Conservation (phyloP, 2,888 invertebrate species). For the Polydesmus complanatus region DNA sequence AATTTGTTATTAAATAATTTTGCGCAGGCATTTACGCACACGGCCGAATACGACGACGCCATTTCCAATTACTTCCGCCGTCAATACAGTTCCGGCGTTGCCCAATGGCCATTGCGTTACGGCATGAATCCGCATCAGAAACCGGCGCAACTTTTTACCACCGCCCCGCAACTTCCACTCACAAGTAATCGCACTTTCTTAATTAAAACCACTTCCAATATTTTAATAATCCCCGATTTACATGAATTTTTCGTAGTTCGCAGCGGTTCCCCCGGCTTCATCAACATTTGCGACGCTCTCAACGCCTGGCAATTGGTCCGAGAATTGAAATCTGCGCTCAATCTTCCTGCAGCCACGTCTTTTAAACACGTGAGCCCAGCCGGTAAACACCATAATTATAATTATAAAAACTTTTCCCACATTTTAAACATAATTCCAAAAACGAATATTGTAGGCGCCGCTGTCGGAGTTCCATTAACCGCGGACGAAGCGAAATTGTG, state of each 20-base stretch:
- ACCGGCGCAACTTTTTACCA: constrained; percentile 82
- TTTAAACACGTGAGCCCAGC: constrained; percentile 99
- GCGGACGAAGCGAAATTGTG: constrained; percentile 68
- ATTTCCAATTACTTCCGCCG: constrained; percentile 92
- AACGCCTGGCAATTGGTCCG: constrained; percentile 94
- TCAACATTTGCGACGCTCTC: constrained; percentile 91
- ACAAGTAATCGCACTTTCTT: no score
- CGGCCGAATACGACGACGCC: constrained; percentile 82
- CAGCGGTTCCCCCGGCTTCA: constrained; percentile 92
- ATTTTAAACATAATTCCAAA: no score
- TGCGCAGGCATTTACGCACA: constrained; percentile 85
- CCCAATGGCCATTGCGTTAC: constrained; percentile 76
- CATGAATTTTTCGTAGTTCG: constrained; percentile 42
- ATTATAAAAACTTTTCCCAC: no score
- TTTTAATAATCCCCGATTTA: neutral
- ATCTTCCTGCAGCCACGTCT: constrained; percentile 81
- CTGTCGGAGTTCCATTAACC: constrained; percentile 68
- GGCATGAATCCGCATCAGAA: constrained; percentile 98
- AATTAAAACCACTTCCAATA: no score
- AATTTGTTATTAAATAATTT: constrained; percentile 29
- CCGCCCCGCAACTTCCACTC: constrained; percentile 60
- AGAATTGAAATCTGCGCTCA: constrained; percentile 64
- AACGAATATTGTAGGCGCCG: constrained; percentile 47
- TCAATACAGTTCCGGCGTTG: constrained; percentile 60
- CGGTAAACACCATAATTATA: constrained; percentile 32